Evolutionary conservation across 1,140 invertebrate genomes (phyloP), one percentile per base, ranked within the genome.

Genomic region (Drosophila nannoptera): DNA sequence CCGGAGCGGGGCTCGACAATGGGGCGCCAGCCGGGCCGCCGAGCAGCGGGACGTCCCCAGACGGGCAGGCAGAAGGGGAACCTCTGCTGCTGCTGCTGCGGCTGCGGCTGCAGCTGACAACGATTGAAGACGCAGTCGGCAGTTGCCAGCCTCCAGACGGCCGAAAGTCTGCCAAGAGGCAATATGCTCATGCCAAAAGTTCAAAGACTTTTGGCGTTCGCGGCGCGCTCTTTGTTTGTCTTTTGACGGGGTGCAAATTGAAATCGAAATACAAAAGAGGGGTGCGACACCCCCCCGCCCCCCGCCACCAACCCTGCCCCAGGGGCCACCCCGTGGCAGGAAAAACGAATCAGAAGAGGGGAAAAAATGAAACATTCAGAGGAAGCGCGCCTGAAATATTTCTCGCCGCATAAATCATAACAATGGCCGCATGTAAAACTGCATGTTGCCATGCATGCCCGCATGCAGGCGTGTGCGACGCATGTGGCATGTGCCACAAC

Each of bases 161-260:
- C 50, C 61, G 54, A 46, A 56, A 42, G 50, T 52, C 35, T 72
- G 69, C 65, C 69, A 68, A 72, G 62, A 69, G 22, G 36, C 70
- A 73, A 80, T 86, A 86, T 86, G 80, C 77, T 84, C 80, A 84
- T 86, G 77, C 69, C 63, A 66, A 86, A 66, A 84, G 81, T 84
- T 84, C 81, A 84, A 84, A 84, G 80, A 86, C 81, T 84, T 74
- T 74, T 68, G n/a, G 40, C 35, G 33, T 55, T 55, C 64, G 58
- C 49, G n/a, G 40, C 35, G 33, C 63, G 63, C 64, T 52, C 49
- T 62, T 62, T 80, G 81, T 86, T 84, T 86, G 73, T 70, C 73
- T 81, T 80, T 80, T 86, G 73, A 80, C 77, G 80, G 77, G 80
- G 80, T 86, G 80, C 81, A 86, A 84, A 84, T 86, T 84, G 81